Base-by-base conservation (phyloP, 2,797 vertebrate species). In the Chelidonichthys spinosus region DNA sequence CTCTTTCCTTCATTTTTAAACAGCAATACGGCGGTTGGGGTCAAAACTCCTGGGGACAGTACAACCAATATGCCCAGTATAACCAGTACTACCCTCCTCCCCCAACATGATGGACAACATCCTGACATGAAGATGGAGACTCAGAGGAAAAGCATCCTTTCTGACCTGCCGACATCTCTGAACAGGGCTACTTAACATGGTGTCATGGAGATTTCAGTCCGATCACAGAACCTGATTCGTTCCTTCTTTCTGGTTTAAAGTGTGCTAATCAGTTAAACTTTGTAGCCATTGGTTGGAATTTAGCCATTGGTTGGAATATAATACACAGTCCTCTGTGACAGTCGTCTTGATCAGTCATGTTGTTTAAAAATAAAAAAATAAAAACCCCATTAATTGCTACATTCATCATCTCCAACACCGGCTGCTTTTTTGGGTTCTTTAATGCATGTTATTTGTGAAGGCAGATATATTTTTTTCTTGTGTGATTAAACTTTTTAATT, bases 21-120 rank as follows among this genome's bases (percentile, higher is more conserved):
- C 94, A 93, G 78, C 93, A 97, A 87, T 99, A 99, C 72, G 96
- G 97, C 37, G 96, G 96, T 33, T 95, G 95, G 95, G 93, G 93
- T 74, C 97, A 97, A 86, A 98, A 96, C 55, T 94, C 96, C 3
- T 99, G 98, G 98, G 97, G 97, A 66, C 95, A 95, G 81, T 95
- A 95, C 71, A 89, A 90, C 83, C 95, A 95, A 18, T 95, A 95
- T 61, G 89, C 64, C 78, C 93, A 94, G 74, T 99, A 99, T 2
- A 98, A 97, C 92, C 98, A 98, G 88, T 99, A 99, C 96, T 99
- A 99, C 85, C 97, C 97, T 0, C 96, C 96, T 63, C 95, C 97
- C 74, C 95, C 97, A 3, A 98, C 98, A 87, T 99, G 96, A 98
- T 95, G 53, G 59, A 67, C 49, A 18, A 7, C 53, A 71, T 46